These are phyloP conservation scores for Volucella bombylans DNA, from an alignment of 2,888 invertebrate species.

Conservation along the genomic window DNA sequence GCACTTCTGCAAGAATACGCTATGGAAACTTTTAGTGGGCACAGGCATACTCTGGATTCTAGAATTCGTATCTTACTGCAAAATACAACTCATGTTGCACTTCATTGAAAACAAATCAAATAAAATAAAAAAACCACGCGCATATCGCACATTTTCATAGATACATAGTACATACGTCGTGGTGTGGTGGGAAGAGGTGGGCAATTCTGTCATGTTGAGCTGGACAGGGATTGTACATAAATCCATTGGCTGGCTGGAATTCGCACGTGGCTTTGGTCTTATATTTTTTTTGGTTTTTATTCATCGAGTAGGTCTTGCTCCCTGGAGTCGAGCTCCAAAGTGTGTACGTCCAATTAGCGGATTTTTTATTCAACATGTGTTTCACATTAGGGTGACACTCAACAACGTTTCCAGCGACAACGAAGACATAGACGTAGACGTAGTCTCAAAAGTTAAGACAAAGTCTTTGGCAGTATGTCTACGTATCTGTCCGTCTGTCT, in stretches of 20 bases:
- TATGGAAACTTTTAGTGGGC: constrained; percentile 27
- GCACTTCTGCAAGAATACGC: constrained; percentile 32
- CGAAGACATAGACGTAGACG: background rate
- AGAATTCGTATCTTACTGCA: constrained; percentile 43
- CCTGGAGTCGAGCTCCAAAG: constrained; percentile 31
- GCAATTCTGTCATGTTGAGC: constrained; percentile 6
- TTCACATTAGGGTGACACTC: constrained; percentile 66
- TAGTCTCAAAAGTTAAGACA: background rate
- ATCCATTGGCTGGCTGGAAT: constrained; percentile 17
- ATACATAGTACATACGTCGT: no score
- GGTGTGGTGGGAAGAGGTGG: background rate
- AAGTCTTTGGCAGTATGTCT: constrained; percentile 34
- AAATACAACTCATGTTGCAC: constrained; percentile 44
- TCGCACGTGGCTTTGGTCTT: constrained; percentile 51
- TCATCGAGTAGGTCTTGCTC: constrained; percentile 17
- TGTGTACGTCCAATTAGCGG: constrained; percentile 63
- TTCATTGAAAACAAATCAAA: background rate
- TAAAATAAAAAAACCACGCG: constrained; percentile 33
- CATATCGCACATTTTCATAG: constrained; percentile 20
- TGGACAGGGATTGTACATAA: constrained; percentile 37
- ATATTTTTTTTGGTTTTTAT: background rate
- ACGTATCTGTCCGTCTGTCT: constrained; percentile 41
- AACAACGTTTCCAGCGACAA: constrained; percentile 8
- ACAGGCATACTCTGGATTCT: constrained; percentile 11
- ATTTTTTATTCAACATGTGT: constrained; percentile 68